Conservation (phyloP, 1,140 invertebrate species). For the Gyrodactylus bullatarudis region DNA sequence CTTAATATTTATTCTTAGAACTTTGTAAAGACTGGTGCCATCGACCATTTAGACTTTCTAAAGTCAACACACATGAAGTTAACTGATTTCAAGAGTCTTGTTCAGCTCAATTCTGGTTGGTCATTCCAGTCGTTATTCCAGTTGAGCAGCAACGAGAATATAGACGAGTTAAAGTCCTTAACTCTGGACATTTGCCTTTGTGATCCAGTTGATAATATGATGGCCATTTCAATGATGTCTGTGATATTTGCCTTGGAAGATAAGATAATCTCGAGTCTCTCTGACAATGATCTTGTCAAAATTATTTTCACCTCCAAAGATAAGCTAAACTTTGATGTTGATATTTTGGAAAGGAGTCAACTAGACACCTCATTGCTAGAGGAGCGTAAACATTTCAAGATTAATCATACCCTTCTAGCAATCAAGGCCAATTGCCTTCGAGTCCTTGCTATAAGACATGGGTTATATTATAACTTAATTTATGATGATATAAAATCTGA, state of each 20-base stretch:
- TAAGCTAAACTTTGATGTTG: not conserved
- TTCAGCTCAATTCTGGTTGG: not conserved
- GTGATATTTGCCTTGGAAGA: not conserved
- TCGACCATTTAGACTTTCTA: constrained; percentile 63
- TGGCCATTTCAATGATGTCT: not conserved
- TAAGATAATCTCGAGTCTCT: not conserved
- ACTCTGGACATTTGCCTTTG: not conserved
- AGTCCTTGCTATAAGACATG: not conserved
- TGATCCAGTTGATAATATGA: not conserved
- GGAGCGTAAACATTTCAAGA: not conserved
- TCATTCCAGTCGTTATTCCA: not conserved
- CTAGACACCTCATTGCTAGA: not conserved
- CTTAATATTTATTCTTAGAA: not conserved
- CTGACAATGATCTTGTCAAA: not conserved
- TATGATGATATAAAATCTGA: not conserved
- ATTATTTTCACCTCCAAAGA: not conserved
- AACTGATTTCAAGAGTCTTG: not conserved
- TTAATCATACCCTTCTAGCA: not conserved
- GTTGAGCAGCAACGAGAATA: not conserved
- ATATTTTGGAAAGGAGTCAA: not conserved
- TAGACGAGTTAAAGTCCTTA: not conserved
- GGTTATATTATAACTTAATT: not conserved
- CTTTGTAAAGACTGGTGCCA: constrained; percentile 11
- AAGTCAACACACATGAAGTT: constrained; percentile 12
- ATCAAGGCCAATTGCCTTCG: not conserved